Evolutionary conservation across 2,888 invertebrate species (phyloP).

Genomic region (Andrena flavipes): DNA sequence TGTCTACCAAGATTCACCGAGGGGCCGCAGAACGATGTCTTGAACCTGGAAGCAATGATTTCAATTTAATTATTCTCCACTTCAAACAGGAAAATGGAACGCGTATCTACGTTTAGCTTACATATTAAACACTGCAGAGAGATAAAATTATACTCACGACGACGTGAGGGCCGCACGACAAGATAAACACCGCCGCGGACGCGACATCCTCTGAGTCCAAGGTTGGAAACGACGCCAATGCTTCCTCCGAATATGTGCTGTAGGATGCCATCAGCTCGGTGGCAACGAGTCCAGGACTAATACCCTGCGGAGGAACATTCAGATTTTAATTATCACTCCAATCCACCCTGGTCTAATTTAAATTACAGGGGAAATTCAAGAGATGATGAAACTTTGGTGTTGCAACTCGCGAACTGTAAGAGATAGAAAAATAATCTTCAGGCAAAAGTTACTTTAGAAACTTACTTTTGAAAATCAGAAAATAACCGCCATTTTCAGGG

Average conservation of each 20-base stretch:
- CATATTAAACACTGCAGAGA: too few relatives aligned
- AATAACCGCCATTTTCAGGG: too few relatives aligned
- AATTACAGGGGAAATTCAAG: too few relatives aligned
- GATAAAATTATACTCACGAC: conserved; percentile 83
- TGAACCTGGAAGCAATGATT: conserved; percentile 69
- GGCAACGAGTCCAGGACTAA: conserved; percentile 88
- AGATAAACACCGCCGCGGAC: conserved; percentile 87
- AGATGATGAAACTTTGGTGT: too few relatives aligned
- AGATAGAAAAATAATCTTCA: too few relatives aligned
- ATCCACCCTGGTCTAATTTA: too few relatives aligned
- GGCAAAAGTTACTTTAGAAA: too few relatives aligned
- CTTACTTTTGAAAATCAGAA: too few relatives aligned
- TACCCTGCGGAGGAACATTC: conserved; percentile 84
- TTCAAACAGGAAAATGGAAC: too few relatives aligned
- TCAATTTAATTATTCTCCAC: not conserved
- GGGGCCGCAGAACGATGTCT: conserved; percentile 76
- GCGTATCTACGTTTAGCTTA: too few relatives aligned
- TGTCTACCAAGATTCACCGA: conserved; percentile 78
- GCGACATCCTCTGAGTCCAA: conserved; percentile 88
- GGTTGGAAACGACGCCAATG: conserved; percentile 82
- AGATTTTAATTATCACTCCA: not conserved
- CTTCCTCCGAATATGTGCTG: conserved; percentile 73
- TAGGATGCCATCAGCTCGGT: conserved; percentile 85
- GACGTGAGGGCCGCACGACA: conserved; percentile 88
- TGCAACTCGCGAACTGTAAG: too few relatives aligned